These are phyloP conservation scores for Scaeva pyrastri DNA, from an alignment of 2,888 invertebrate genomes.

Conservation along the genomic window DNA sequence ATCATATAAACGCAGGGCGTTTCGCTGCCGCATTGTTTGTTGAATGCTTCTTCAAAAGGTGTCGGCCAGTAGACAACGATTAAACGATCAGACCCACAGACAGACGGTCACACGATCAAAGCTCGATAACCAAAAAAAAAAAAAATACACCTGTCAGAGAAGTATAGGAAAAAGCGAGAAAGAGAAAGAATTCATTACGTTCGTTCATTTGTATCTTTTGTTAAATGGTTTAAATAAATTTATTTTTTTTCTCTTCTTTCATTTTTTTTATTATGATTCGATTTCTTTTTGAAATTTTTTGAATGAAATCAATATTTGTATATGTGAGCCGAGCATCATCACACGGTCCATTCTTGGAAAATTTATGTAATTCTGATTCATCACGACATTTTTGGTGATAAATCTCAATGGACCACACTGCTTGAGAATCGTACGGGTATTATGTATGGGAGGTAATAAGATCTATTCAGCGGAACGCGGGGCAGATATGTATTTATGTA, in stretches of 20 bases:
- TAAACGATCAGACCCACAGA: constrained; percentile 47
- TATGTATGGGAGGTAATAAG: constrained; percentile 52
- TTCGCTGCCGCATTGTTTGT: constrained; percentile 50
- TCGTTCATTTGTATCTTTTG: constrained; percentile 38
- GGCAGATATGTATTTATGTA: too few species aligned
- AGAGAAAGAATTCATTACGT: constrained; percentile 59
- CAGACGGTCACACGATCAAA: constrained; percentile 62
- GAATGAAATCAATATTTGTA: constrained; percentile 67
- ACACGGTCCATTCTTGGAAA: constrained; percentile 64
- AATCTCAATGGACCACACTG: constrained; percentile 69
- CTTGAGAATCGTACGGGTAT: constrained; percentile 31
- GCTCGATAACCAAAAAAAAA: constrained; percentile 47
- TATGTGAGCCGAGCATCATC: constrained; percentile 23
- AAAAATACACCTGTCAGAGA: constrained; percentile 50
- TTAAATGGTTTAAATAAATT: constrained; percentile 42
- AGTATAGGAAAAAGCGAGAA: background rate
- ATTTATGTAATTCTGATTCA: constrained; percentile 70
- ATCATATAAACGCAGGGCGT: constrained; percentile 55
- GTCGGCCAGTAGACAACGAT: constrained; percentile 57
- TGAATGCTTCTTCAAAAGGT: constrained; percentile 61
- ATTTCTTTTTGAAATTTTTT: constrained; percentile 58
- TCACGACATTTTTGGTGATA: constrained; percentile 68
- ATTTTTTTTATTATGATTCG: constrained; percentile 35
- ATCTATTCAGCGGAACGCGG: background rate
- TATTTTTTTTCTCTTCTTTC: constrained; percentile 6